Base-by-base conservation (phyloP, 2,113 vertebrate genomes). In the Coturnix japonica region DNA sequence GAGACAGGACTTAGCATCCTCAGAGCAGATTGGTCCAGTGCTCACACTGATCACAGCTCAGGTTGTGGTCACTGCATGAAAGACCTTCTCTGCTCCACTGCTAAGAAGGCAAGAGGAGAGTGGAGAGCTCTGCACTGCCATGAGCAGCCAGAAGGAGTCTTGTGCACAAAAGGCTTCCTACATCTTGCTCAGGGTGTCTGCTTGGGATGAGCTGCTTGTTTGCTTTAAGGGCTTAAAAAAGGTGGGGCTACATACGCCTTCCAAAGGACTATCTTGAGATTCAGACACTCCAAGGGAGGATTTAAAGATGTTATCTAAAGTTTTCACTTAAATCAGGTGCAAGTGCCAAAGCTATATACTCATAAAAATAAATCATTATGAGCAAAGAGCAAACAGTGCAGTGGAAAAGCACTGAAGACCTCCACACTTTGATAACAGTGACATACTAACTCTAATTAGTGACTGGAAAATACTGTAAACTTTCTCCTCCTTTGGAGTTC, bases 391-490 rank as follows among this genome's bases (percentile, higher is more conserved):
- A 81, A 74, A 53, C 28, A 73, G 19, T 2, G 12, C 72, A 64
- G 43, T 46, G 37, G 59, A 59, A 90, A 93, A 87, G n/a, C 56
- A 64, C 21, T 56, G 9, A 44, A 78, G 54, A 47, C 8, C 11
- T 81, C 54, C 30, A 11, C 35, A 20, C 16, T 70, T 70, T 65
- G 20, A 49, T 39, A 46, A 35, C 25, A 26, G 8, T 3, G 6
- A 74, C 56, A 43, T 26, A 33, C 6, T 78, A 81, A 53, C 17
- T 6, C 15, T 39, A 54, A 33, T 12, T 73, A 71, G 25, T 25
- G 35, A 86, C 60, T 63, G 77, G 60, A 75, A 94, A 87, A 64
- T 31, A 47, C 37, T 23, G 33, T 43, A 60, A 82, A 65, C 31
- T 54, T 86, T 59, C 16, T 71, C 31, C 26, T 54, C 30, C 72